A percentile compares a stretch with the other conserved stretches of the same genome.
Conservation (phyloP, 2,797 vertebrate species). For the Pseudochaenichthys georgianus region DNA sequence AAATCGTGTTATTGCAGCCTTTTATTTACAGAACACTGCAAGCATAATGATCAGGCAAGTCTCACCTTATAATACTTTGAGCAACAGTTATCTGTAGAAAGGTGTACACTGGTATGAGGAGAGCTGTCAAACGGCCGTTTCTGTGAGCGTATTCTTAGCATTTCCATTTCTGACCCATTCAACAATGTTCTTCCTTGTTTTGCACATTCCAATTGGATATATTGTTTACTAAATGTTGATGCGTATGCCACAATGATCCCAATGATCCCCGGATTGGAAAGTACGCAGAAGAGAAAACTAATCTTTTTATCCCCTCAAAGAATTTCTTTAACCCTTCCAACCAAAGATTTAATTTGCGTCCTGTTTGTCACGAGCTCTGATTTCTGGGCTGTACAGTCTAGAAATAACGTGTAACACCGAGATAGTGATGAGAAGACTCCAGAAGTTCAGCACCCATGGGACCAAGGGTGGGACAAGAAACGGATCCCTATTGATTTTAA, state of each 20-base stretch:
- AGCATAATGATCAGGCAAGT: too few species aligned
- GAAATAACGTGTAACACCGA: neutral
- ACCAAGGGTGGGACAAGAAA: conserved; percentile 1
- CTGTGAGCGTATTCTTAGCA: too few species aligned
- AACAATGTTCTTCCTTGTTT: neutral
- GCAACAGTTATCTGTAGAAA: neutral
- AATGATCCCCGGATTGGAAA: neutral
- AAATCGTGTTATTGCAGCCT: too few species aligned
- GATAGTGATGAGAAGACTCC: neutral
- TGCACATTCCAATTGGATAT: neutral
- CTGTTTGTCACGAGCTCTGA: neutral
- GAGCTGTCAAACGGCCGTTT: neutral
- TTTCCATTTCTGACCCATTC: neutral
- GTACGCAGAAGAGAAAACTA: neutral
- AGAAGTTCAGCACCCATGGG: conserved; percentile 9
- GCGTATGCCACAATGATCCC: neutral
- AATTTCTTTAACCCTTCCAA: conserved; percentile 13
- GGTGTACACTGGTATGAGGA: neutral
- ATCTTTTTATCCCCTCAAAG: conserved; percentile 1
- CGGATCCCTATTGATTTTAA: neutral
- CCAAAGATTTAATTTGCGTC: conserved; percentile 10
- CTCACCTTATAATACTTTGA: too few species aligned
- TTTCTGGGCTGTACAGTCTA: neutral
- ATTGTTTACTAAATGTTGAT: neutral
- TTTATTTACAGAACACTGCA: too few species aligned